Percentiles rank a stretch among this genome's conserved stretches.
These are phyloP conservation scores for Phymorhynchus buccinoides DNA, from an alignment of 1,140 invertebrate genomes.

Conservation along the genomic window DNA sequence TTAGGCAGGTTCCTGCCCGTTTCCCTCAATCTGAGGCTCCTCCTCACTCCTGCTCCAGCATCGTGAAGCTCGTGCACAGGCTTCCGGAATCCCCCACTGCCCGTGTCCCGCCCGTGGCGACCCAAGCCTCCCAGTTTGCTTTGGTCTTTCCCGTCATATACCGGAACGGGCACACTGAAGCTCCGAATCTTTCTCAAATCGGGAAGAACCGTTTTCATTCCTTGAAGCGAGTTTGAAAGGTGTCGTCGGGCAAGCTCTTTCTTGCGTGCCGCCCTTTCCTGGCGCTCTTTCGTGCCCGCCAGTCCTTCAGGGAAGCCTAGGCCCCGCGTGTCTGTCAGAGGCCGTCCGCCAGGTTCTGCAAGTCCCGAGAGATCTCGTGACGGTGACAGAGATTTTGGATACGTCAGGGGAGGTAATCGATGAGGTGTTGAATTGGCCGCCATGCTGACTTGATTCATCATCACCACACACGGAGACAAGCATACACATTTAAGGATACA, in stretches of 20 bases:
- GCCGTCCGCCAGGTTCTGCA: background rate
- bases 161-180: background rate
- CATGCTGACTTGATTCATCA: background rate
- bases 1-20: background rate
- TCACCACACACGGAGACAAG: too few species aligned
- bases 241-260: constrained; percentile 17
- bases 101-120: background rate
- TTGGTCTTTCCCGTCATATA: background rate
- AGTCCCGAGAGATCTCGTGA: background rate
- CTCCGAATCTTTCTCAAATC: constrained; percentile 25
- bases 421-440: background rate
- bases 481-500: too few species aligned
- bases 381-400: background rate
- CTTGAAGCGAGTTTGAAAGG: constrained; percentile 26
- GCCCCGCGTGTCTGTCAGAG: background rate
- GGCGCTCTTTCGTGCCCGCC: background rate
- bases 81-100: background rate
- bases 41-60: background rate
- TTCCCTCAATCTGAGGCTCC: constrained; percentile 28
- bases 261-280: background rate
- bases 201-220: constrained; percentile 23
- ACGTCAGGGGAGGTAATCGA: background rate
- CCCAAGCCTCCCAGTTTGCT: background rate
- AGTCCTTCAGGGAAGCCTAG: background rate
- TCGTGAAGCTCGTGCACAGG: background rate